These are phyloP conservation scores for Notodonta dromedarius DNA, from an alignment of 2,888 invertebrate species.

Conservation along the genomic window DNA sequence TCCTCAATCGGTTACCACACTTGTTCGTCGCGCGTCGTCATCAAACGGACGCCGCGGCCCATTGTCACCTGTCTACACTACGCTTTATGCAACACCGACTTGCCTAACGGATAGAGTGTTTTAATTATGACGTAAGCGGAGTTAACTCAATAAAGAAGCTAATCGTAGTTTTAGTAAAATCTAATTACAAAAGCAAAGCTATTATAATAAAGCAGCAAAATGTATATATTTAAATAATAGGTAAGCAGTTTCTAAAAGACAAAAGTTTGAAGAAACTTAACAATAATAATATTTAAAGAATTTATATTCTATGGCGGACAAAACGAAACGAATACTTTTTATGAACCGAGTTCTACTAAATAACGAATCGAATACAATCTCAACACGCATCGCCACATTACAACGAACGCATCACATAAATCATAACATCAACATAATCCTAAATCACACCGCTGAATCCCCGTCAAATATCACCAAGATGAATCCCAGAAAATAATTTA, in stretches of 20 bases:
- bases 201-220: too few relatives aligned
- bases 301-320: not conserved
- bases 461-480: constrained; percentile 60
- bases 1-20: constrained; percentile 70
- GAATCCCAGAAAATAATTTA: constrained; percentile 68
- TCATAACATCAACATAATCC: constrained; percentile 69
- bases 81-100: constrained; percentile 38
- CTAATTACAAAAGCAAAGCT: not conserved
- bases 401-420: constrained; percentile 61
- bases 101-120: not conserved
- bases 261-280: too few relatives aligned
- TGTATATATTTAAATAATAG: too few relatives aligned
- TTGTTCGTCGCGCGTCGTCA: constrained; percentile 62
- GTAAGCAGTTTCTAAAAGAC: too few relatives aligned
- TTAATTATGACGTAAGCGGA: not conserved
- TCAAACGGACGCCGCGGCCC: constrained; percentile 62
- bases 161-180: not conserved
- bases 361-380: constrained; percentile 8
- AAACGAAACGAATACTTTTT: not conserved
- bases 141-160: not conserved
- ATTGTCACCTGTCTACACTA: constrained; percentile 65
- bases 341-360: not conserved
- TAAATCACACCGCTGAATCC: constrained; percentile 64
- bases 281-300: not conserved
- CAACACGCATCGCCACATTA: constrained; percentile 19